Evolutionary conservation across 2,113 vertebrate genomes (phyloP), one percentile per base, ranked within the genome.

Genomic region (Turnix velox): DNA sequence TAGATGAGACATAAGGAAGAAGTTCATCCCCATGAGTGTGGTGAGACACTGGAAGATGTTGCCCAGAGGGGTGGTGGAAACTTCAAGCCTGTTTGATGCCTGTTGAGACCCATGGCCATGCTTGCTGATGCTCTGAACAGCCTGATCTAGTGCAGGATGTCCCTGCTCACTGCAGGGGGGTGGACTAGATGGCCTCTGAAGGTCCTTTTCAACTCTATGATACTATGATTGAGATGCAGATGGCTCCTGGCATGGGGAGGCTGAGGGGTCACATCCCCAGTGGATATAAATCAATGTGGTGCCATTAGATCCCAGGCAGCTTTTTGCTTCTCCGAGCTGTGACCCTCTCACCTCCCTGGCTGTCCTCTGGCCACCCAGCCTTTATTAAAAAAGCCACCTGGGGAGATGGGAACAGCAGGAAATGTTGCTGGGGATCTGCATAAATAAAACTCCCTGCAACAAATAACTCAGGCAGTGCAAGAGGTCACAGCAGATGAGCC

Each of bases 311-410:
- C 25, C 62, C 78, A 33, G 23, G 65, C 77, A 78, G 91, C 35
- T 77, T 76, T 45, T 76, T 0, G 0, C 5, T 11, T 19, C 74
- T 62, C 0, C 0, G 71, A 81, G 67, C 67, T 1, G 43, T 88
- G 94, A 92, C 73, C 91, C 1, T 0, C 84, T 77, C 14, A 0
- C 46, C 81, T 43, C 49, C 49, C 49, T 5, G 58, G 68, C 78
- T 2, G 0, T 14, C n/a, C 20, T 45, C 24, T 69, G 3, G 6
- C 76, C 57, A 88, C 39, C 35, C 65, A 43, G 91, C 68, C 61
- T 80, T 49, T 51, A 91, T 94, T 52, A 91, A 76, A 84, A 84
- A 83, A 27, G 15, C 93, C 31, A 57, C 66, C 84, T 45, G 1
- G 0, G 52, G 82, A 79, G 87, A 61, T 12, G 54, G 10, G 84